These are phyloP conservation scores for Leptopilina drosophilae DNA, from an alignment of 2,888 invertebrate species.

Conservation along the genomic window DNA sequence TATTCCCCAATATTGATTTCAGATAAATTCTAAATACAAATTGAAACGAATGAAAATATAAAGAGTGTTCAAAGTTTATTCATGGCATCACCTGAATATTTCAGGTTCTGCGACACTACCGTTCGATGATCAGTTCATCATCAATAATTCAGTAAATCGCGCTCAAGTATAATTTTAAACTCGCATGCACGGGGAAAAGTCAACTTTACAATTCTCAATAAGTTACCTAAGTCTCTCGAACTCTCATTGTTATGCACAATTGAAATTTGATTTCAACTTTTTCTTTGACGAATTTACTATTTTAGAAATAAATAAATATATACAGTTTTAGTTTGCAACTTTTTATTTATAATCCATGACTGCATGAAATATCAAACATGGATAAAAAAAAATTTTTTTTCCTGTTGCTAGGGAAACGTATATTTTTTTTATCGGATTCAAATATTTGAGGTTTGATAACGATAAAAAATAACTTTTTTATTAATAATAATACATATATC, in stretches of 20 bases:
- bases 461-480: too few relatives aligned
- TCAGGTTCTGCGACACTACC: conserved; percentile 12
- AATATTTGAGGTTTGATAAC: too few relatives aligned
- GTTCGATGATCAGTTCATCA: conserved; percentile 30
- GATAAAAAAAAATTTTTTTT: too few relatives aligned
- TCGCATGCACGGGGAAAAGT: conserved; percentile 9
- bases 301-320: too few relatives aligned
- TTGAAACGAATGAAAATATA: conserved; percentile 17
- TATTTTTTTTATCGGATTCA: too few relatives aligned
- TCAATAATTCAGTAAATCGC: conserved; percentile 35
- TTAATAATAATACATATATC: too few relatives aligned
- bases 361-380: too few relatives aligned
- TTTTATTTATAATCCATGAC: too few relatives aligned
- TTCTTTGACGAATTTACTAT: background rate
- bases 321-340: background rate
- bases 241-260: conserved; percentile 1
- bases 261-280: conserved; percentile 15
- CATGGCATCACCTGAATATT: conserved; percentile 26
- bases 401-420: too few relatives aligned
- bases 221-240: conserved; percentile 16
- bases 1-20: background rate
- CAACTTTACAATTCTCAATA: conserved; percentile 17
- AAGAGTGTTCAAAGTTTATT: conserved; percentile 19
- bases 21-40: background rate
- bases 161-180: conserved; percentile 13